A percentile compares a stretch with the other conserved stretches of the same genome.
phyloP scores from a whole-genome alignment of 2,113 vertebrate genomes.

The Excalfactoria chinensis region DNA sequence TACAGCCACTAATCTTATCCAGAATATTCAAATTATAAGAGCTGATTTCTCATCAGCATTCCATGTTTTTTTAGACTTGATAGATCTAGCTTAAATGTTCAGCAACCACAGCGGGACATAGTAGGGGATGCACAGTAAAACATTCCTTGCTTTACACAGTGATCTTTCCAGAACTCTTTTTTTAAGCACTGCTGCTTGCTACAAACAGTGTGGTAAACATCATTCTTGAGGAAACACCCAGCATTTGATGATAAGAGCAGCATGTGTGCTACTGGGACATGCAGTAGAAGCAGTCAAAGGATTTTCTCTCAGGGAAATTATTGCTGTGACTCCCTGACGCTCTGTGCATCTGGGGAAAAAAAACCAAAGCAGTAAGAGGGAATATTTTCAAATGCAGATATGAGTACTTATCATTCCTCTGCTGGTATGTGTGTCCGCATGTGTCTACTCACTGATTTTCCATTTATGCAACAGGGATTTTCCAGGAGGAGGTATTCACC shows the following conservation, averaged over 20 bases:
- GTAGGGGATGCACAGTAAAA: neutral
- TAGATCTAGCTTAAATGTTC: neutral
- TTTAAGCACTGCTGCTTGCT: neutral
- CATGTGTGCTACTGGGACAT: rapidly evolving
- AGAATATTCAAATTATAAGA: neutral
- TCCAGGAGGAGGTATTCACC: neutral
- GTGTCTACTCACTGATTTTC: neutral
- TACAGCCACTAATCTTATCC: neutral
- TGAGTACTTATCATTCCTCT: neutral
- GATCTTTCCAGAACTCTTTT: neutral
- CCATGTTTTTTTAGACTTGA: neutral
- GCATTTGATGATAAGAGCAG: neutral
- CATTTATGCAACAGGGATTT: slow-evolving; percentile 3
- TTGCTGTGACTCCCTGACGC: neutral
- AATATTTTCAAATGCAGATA: neutral
- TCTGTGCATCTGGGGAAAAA: neutral
- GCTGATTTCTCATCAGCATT: neutral
- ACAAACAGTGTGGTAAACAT: neutral
- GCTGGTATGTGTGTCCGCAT: neutral
- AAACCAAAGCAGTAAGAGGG: slow-evolving; percentile 5
- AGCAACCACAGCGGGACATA: neutral
- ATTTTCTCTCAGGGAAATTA: neutral
- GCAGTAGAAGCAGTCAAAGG: neutral
- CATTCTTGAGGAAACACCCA: neutral
- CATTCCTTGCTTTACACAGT: neutral